A percentile compares a stretch with the other conserved stretches of the same genome.
Evolutionary conservation across 2,888 invertebrate species (phyloP).

Genomic region (Reticulitermes lucifugus): DNA sequence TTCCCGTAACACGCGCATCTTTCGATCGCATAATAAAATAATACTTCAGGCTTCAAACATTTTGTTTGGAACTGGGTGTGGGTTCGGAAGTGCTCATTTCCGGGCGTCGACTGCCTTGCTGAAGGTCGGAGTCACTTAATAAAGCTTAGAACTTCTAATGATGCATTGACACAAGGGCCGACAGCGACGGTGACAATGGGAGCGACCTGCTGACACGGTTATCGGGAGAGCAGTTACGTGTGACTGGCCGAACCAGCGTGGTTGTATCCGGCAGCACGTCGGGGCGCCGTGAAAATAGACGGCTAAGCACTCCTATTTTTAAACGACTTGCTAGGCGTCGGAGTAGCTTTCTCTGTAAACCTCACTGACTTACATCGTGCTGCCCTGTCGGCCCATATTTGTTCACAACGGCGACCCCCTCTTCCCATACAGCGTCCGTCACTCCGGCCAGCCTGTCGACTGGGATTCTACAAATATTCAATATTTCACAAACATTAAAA

Average conservation of each 20-base stretch:
- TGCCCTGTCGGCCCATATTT: constrained; percentile 36
- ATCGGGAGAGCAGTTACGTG: background rate
- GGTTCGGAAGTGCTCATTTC: too few relatives aligned
- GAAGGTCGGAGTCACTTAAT: background rate
- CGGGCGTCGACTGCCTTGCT: background rate
- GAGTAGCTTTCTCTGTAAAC: constrained; percentile 14
- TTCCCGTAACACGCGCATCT: background rate
- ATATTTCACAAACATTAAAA: background rate
- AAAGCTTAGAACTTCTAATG: background rate
- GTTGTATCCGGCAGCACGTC: background rate
- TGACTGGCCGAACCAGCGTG: background rate
- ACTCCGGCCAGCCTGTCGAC: background rate
- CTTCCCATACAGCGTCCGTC: background rate
- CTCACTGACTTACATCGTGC: background rate
- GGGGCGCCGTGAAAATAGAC: constrained; percentile 21
- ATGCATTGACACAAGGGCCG: background rate
- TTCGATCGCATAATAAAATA: too few relatives aligned
- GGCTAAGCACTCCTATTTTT: constrained; percentile 21
- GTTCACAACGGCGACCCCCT: constrained; percentile 30
- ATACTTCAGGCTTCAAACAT: too few relatives aligned
- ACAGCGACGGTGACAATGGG: background rate
- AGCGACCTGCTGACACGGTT: constrained; percentile 2
- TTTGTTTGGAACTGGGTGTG: too few relatives aligned
- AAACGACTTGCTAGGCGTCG: background rate
- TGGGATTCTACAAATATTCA: background rate